Evolutionary conservation across 2,797 vertebrate species (phyloP).

Genomic region (Myotis vivesi): DNA sequence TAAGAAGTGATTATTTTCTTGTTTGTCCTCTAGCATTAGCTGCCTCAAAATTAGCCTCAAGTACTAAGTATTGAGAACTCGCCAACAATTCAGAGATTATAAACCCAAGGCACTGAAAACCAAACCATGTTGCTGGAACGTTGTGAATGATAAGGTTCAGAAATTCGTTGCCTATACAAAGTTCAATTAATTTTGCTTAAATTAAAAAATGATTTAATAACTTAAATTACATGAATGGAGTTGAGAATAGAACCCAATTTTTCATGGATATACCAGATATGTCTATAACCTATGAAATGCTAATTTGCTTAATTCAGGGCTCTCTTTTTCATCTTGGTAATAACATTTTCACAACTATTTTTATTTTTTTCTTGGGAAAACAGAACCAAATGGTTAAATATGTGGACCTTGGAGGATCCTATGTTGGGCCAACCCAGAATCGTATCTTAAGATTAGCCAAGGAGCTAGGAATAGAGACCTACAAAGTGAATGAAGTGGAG

Average conservation of each 20-base stretch:
- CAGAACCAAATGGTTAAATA: constrained; percentile 96
- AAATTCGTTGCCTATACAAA: neutral
- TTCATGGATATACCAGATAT: neutral
- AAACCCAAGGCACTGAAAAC: neutral
- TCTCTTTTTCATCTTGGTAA: neutral
- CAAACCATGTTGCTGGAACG: neutral
- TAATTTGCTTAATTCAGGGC: constrained; percentile 21
- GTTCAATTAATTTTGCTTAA: constrained; percentile 28
- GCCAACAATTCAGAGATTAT: neutral
- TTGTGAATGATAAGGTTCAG: neutral
- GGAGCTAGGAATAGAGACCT: constrained; percentile 92
- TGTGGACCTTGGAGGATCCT: constrained; percentile 96
- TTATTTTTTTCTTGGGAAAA: constrained; percentile 64
- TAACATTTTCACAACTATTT: constrained; percentile 7
- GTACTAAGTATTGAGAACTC: neutral
- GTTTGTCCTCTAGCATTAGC: neutral
- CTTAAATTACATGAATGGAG: neutral
- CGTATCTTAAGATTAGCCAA: constrained; percentile 93
- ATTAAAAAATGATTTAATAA: neutral
- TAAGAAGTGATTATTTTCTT: neutral
- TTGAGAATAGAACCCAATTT: neutral
- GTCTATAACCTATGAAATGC: neutral
- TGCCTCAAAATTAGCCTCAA: neutral
- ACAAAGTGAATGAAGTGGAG: constrained; percentile 96
- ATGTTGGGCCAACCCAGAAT: constrained; percentile 97